phyloP scores from a whole-genome alignment of 2,797 vertebrate genomes.

The Menidia menidia region DNA sequence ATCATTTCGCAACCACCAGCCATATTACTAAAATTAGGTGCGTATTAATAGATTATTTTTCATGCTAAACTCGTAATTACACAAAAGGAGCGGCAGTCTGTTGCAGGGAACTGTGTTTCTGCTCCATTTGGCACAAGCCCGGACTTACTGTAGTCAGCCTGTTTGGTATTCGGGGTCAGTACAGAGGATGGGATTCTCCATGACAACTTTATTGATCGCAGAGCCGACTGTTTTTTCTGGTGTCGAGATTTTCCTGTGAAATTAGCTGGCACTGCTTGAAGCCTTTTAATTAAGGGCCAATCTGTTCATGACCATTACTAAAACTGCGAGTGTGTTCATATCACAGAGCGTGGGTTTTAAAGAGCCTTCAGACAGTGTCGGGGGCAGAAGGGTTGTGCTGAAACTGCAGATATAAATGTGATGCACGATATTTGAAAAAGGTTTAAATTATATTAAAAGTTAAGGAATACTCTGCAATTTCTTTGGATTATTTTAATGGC shows the following conservation, averaged over 20 bases:
- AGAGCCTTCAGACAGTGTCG: constrained; percentile 12
- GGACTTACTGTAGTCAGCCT: constrained; percentile 53
- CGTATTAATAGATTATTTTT: constrained; percentile 19
- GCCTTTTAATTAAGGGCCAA: constrained; percentile 47
- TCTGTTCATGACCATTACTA: constrained; percentile 15
- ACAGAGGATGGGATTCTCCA: constrained; percentile 27
- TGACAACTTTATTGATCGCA: constrained; percentile 62
- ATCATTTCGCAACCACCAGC: too few species aligned
- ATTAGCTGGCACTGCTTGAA: constrained; percentile 59
- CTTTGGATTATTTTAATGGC: neutral
- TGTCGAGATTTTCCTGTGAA: constrained; percentile 62
- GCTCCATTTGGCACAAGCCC: constrained; percentile 58
- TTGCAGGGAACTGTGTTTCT: constrained; percentile 19
- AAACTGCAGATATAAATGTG: neutral
- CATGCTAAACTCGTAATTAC: neutral
- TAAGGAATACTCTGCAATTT: neutral
- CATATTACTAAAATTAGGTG: constrained; percentile 18
- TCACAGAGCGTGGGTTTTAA: constrained; percentile 1
- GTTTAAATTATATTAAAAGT: neutral
- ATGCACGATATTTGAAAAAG: neutral
- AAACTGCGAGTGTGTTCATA: neutral
- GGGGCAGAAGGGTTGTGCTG: neutral
- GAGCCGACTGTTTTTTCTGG: constrained; percentile 50
- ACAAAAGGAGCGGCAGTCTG: constrained; percentile 13
- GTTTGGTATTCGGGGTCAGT: constrained; percentile 40